These are phyloP conservation scores for Zoanthus sociatus DNA, from an alignment of 92 coral and sea anemone species.

Conservation along the genomic window DNA sequence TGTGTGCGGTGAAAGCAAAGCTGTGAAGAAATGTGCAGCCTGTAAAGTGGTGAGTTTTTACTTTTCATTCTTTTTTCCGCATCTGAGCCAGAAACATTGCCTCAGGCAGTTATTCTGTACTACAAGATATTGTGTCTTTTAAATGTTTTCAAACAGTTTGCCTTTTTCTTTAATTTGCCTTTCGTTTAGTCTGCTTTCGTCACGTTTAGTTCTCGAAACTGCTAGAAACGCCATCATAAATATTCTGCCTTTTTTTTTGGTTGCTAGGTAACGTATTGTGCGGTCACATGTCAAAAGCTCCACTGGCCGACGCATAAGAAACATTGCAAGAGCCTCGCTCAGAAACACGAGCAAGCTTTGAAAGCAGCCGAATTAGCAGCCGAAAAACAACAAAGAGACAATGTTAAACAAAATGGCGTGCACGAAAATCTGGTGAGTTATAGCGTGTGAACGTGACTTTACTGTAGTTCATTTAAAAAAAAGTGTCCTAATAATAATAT, in stretches of 20 bases:
- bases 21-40: constrained; percentile 86
- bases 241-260: background rate
- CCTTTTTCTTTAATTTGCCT: too few species aligned
- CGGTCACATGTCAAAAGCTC: constrained; percentile 89
- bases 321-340: constrained; percentile 80
- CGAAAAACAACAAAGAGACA: constrained; percentile 61
- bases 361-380: constrained; percentile 53
- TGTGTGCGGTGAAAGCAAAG: constrained; percentile 79
- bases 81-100: too few species aligned
- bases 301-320: constrained; percentile 97
- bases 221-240: too few species aligned
- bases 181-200: too few species aligned
- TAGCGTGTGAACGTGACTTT: background rate
- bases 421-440: constrained; percentile 8
- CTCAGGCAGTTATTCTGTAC: too few species aligned
- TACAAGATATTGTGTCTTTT: too few species aligned
- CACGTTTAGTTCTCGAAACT: too few species aligned
- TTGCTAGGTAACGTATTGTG: constrained; percentile 89
- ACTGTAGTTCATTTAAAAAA: too few species aligned
- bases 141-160: too few species aligned
- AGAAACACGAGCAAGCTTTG: constrained; percentile 58
- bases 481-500: too few species aligned
- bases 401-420: constrained; percentile 28
- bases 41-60: constrained; percentile 83
- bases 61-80: too few species aligned